Base-by-base conservation (phyloP, 2,113 vertebrate species). In the Dendropsophus ebraccatus region DNA sequence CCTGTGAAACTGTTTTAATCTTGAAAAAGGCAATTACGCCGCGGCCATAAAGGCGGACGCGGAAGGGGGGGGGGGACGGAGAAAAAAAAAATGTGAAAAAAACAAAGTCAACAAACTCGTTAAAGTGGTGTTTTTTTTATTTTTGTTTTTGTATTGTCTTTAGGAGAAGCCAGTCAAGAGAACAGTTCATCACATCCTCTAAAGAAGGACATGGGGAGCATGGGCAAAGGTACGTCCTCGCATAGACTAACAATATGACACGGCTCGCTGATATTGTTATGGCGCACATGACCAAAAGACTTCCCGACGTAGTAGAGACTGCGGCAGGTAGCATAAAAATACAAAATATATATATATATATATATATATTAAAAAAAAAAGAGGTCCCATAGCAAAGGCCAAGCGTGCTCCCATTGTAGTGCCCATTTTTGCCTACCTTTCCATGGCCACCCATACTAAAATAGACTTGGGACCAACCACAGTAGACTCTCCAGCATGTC, bases 161-260 rank as follows among this genome's bases (percentile, higher is more conserved):
- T 37, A 99, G 97, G 95, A 41, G 97, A 99, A 88, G 96, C 95
- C 88, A 95, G 90, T 4, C 96, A 97, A 92, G 96, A 96, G 89
- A 89, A 95, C 52, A 92, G 90, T 83, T 95, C 96, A 88, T 96
- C 97, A 82, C 95, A 96, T 72, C 93, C 96, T 2, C 94, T 98
- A 72, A 99, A 99, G 92, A 99, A 98, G 89, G 97, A 98, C 82
- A 96, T 99, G 0, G 97, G 97, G 90, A 97, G 96, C 90, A 99
- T 99, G 97, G 98, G 97, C 80, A 99, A 99, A 97, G 98, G 98
- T 99, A 95, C 92, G 88, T 86, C 4, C 19, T 12, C 8, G 2
- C 10, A 60, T 60, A n/a, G 2, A 56, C 19, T 5, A 54, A 54
- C 50, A 54, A 19, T 19, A 19, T 54, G 5, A 16, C 16, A 19